These are phyloP conservation scores for Azemiops feae DNA, from an alignment of 2,113 vertebrate species.

Conservation along the genomic window DNA sequence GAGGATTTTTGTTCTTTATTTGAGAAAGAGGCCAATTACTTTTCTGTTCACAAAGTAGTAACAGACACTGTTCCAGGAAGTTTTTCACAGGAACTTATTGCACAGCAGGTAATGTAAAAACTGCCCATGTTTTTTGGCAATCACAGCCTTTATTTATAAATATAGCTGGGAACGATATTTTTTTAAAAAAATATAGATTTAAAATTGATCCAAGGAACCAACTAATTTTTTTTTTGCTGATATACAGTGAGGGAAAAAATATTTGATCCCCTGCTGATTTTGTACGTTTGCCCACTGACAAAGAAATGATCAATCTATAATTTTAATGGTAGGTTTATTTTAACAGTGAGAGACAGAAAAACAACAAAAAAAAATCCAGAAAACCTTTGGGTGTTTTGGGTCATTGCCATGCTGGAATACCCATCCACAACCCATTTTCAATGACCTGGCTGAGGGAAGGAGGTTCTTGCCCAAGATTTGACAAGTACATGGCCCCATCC, in stretches of 20 bases:
- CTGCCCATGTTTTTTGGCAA: neutral
- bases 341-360: too few relatives aligned
- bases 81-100: neutral
- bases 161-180: neutral
- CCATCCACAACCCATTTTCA: too few relatives aligned
- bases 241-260: neutral
- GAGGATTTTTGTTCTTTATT: neutral
- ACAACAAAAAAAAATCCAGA: too few relatives aligned
- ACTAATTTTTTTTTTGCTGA: neutral
- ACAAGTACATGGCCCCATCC: too few relatives aligned
- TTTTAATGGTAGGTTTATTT: too few relatives aligned
- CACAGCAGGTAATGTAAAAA: conserved; percentile 4
- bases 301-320: too few relatives aligned
- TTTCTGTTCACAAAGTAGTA: neutral
- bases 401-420: too few relatives aligned
- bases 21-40: neutral
- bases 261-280: too few relatives aligned
- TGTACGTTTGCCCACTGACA: too few relatives aligned
- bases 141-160: conserved; percentile 4
- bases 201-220: neutral
- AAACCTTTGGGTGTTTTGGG: too few relatives aligned
- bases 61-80: neutral
- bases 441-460: too few relatives aligned
- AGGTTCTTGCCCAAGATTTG: too few relatives aligned
- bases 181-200: neutral